A percentile compares a stretch with the other conserved stretches of the same genome.
Evolutionary conservation across 2,113 vertebrate genomes (phyloP).

Genomic region (Okapia johnstoni): DNA sequence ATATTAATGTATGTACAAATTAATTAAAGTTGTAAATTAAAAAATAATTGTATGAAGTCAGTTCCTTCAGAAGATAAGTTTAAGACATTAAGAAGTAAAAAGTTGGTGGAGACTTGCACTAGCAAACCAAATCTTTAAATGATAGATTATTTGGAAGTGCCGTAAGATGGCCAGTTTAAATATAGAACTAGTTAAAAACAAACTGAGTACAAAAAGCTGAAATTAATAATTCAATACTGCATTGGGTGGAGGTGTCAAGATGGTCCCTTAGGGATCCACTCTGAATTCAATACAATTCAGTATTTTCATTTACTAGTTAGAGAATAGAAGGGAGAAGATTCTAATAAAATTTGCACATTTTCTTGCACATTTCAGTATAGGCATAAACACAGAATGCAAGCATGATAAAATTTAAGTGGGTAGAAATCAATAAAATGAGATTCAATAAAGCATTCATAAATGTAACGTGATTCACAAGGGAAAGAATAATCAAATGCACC

Average conservation of each 20-base stretch:
- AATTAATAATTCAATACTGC: conserved; percentile 62
- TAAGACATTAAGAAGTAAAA: not conserved
- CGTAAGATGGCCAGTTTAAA: conserved; percentile 19
- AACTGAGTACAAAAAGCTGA: conserved; percentile 3
- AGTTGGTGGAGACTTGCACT: not conserved
- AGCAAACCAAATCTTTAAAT: not conserved
- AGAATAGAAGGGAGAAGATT: conserved; percentile 51
- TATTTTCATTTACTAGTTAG: conserved; percentile 76
- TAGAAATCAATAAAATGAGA: conserved; percentile 75
- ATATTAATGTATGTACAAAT: not conserved
- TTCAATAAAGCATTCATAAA: conserved; percentile 74
- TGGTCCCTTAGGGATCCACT: conserved; percentile 51
- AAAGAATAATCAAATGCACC: conserved; percentile 76
- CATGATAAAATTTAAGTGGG: conserved; percentile 76
- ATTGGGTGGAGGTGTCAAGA: conserved; percentile 67
- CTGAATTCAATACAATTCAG: conserved; percentile 72
- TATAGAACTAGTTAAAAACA: conserved; percentile 70
- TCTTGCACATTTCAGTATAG: conserved; percentile 65
- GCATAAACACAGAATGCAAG: conserved; percentile 75
- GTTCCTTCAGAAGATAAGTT: not conserved
- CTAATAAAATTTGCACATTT: conserved; percentile 74
- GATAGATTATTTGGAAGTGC: not conserved
- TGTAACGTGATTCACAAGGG: conserved; percentile 70
- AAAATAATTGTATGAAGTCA: not conserved
- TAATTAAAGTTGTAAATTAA: not conserved